These are phyloP conservation scores for Chionis minor DNA, from an alignment of 2,113 vertebrate genomes.

Conservation along the genomic window DNA sequence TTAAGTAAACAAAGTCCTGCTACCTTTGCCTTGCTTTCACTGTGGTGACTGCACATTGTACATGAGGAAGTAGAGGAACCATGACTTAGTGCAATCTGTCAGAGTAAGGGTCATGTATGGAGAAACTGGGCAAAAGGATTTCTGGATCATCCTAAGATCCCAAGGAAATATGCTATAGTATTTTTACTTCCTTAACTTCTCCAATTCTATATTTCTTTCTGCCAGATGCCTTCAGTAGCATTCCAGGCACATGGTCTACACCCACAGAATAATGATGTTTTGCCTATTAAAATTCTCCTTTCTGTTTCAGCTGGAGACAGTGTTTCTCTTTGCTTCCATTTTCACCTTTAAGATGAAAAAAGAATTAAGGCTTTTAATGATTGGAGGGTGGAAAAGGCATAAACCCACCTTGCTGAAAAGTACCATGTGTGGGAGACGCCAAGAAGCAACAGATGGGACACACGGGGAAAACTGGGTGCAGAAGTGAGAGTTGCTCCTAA, in stretches of 20 bases:
- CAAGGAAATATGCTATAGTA: background rate
- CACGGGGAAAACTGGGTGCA: rapidly evolving
- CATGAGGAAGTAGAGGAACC: background rate
- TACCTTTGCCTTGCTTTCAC: background rate
- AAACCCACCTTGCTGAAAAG: background rate
- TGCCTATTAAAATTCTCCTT: background rate
- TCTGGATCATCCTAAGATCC: background rate
- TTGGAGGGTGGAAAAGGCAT: background rate
- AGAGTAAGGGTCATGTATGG: conserved; percentile 8
- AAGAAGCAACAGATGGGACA: background rate
- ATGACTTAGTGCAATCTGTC: background rate
- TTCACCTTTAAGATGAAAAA: background rate
- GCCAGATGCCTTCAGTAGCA: background rate
- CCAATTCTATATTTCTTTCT: background rate
- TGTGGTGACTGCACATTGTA: rapidly evolving
- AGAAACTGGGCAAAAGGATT: conserved; percentile 41
- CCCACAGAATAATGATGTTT: background rate
- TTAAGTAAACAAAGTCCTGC: background rate
- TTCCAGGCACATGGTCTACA: background rate
- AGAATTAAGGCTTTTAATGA: background rate
- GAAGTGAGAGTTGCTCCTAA: background rate
- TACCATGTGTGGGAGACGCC: background rate
- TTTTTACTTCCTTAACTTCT: background rate
- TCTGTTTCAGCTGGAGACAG: background rate
- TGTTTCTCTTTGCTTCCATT: background rate